Conservation (phyloP, 2,113 vertebrate species). For the Oryzias celebensis region DNA sequence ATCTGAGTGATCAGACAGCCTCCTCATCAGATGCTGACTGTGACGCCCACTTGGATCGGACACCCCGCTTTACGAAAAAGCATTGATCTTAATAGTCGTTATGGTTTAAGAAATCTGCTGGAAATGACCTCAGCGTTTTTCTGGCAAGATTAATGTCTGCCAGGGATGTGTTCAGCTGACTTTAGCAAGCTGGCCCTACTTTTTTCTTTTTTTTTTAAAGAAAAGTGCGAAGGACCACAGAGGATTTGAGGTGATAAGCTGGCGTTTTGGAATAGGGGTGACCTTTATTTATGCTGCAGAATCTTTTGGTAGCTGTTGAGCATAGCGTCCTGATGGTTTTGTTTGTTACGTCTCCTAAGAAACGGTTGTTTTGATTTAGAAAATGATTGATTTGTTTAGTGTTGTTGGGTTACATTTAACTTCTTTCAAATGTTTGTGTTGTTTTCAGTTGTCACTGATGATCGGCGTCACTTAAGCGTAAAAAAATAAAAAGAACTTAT, state of each 20-base stretch:
- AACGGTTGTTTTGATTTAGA: neutral
- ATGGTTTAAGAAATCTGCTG: constrained; percentile 35
- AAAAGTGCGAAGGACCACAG: neutral
- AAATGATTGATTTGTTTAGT: constrained; percentile 1
- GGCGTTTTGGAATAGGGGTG: constrained; percentile 10
- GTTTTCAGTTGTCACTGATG: constrained; percentile 13
- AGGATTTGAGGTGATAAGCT: constrained; percentile 19
- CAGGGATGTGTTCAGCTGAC: constrained; percentile 36
- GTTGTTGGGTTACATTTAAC: neutral
- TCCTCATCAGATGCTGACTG: constrained; percentile 54
- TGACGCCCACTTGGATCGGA: constrained; percentile 48
- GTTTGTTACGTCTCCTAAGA: neutral
- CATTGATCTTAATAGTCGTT: constrained; percentile 56
- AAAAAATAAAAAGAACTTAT: neutral
- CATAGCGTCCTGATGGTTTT: constrained; percentile 9
- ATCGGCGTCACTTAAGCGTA: constrained; percentile 21
- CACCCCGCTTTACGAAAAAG: constrained; percentile 37
- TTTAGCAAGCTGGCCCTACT: constrained; percentile 10
- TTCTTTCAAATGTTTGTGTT: neutral
- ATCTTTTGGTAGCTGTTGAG: neutral
- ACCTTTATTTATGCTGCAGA: neutral
- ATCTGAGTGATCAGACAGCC: constrained; percentile 38
- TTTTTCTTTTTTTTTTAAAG: neutral
- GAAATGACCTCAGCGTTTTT: constrained; percentile 35
- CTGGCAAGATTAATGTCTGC: constrained; percentile 49